Evolutionary conservation across 2,797 vertebrate species (phyloP), one percentile per base, ranked within the genome.

Genomic region (Enteromius trimaculatus): DNA sequence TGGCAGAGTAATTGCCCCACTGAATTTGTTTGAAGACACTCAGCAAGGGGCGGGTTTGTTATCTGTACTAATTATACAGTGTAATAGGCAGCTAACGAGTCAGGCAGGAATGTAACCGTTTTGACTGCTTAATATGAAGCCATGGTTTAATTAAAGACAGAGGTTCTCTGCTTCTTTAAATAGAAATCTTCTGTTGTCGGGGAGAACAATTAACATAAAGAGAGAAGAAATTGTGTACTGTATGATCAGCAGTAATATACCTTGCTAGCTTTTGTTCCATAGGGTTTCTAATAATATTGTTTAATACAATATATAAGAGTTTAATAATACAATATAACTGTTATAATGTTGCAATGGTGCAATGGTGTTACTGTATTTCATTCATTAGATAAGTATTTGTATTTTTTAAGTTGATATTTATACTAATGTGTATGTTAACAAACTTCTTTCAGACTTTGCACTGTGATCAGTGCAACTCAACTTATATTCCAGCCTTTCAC

Each of bases 41-140:
- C 74, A 75, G 58, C 39, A 69, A 80, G 81, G 71, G 84, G 85
- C 29, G 84, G 87, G 80, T 70, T 72, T 78, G 80, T 72, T 55
- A 68, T 85, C 76, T 76, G 9, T 85, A 55, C 72, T 93, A 92
- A 94, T 93, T 88, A 93, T 53, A 93, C 77, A 80, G 88, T 89
- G 81, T 29, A 90, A 88, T 60, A 21, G 79, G 87, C 90, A 88
- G 90, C 89, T 88, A 77, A 78, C 21, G 53, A 86, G 64, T 42
- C 6, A 34, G 81, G 83, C 37, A 26, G 81, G 51, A 81, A 39
- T 85, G 82, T 34, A 80, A 68, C 83, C 60, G 31, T 86, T 77
- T 72, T 83, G 81, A 88, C 85, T 86, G 53, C 68, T 74, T 84
- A 68, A 84, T 85, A 44, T 81, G 69, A 81, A 34, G 80, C 31